Base-by-base conservation (phyloP, 2,113 vertebrate species). In the Boleophthalmus pectinirostris region DNA sequence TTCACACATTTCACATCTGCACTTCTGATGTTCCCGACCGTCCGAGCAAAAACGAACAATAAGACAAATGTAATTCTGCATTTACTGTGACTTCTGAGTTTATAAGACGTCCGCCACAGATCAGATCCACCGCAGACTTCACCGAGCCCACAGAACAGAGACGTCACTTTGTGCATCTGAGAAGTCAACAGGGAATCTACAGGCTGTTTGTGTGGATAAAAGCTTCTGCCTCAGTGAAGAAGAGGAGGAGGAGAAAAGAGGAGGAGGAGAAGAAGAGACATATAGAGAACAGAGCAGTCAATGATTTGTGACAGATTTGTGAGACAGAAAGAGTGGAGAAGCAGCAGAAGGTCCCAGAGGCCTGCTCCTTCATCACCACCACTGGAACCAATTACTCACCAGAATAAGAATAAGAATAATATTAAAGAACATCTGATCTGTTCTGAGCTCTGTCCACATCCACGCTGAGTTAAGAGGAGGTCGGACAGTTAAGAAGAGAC, bases 401-500 rank as follows among this genome's bases (percentile, higher is more conserved):
- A 76, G 29, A 29, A 29, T 2, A 29, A 29, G 2, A 29, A 29
- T 29, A 29, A 29, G 2, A 29, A 4, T 91, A 91, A 93, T 92
- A 91, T 91, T 90, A 90, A 83, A 75, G 61, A 89, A 78, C 82
- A 91, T 92, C 82, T 92, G 85, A 92, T 91, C 83, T 89, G 81
- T 87, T 78, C 78, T 72, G 80, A 54, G 76, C 88, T 92, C n/a
- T n/a, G n/a, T n/a, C 83, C 82, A 87, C 75, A 88, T 88, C 82
- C 81, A 66, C 68, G 8, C 80, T 91, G 91, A 92, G 84, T 82
- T 76, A 76, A 82, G 78, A 69, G 0, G 53, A n/a, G n/a, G n/a
- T n/a, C n/a, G n/a, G n/a, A n/a, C n/a, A 92, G 84, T 82, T 76
- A 76, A 82, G 78, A 69, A 0, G 53, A 60, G 75, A 69, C 75